A percentile compares a stretch with the other conserved stretches of the same genome.
Evolutionary conservation across 2,888 invertebrate genomes (phyloP).

Genomic region (Hypselothyrea guttata): DNA sequence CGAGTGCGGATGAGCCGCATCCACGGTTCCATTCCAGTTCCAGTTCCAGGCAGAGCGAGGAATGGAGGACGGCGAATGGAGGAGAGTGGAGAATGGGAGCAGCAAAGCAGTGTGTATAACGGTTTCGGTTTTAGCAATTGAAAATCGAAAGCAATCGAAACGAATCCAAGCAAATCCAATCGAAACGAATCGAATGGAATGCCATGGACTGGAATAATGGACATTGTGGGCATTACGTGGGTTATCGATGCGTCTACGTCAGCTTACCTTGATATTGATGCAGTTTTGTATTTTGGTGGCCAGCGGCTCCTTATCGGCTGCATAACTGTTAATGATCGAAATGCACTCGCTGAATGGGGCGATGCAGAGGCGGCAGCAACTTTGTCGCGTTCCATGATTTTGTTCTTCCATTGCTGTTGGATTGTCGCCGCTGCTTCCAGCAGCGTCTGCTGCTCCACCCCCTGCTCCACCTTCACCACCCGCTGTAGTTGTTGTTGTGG

Average conservation of each 20-base stretch:
- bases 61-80: too few species aligned
- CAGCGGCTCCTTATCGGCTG: constrained; percentile 82
- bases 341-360: constrained; percentile 83
- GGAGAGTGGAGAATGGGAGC: constrained; percentile 32
- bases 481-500: constrained; percentile 12
- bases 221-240: constrained; percentile 35
- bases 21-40: constrained; percentile 14
- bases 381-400: constrained; percentile 74
- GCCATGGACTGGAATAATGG: constrained; percentile 10
- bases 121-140: constrained; percentile 27
- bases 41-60: constrained; percentile 16
- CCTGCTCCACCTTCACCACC: constrained; percentile 8
- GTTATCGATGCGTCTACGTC: not conserved
- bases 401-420: constrained; percentile 35
- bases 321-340: constrained; percentile 82
- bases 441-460: constrained; percentile 7
- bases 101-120: constrained; percentile 43
- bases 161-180: constrained; percentile 39
- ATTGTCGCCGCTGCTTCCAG: constrained; percentile 4
- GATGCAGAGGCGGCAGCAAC: constrained; percentile 82
- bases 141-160: constrained; percentile 27
- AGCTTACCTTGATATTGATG: constrained; percentile 82
- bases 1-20: too few species aligned
- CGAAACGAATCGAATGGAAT: constrained; percentile 18
- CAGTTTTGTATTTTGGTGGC: constrained; percentile 81